Base-by-base conservation (phyloP, 2,888 invertebrate species). In the Ligdia adustata region DNA sequence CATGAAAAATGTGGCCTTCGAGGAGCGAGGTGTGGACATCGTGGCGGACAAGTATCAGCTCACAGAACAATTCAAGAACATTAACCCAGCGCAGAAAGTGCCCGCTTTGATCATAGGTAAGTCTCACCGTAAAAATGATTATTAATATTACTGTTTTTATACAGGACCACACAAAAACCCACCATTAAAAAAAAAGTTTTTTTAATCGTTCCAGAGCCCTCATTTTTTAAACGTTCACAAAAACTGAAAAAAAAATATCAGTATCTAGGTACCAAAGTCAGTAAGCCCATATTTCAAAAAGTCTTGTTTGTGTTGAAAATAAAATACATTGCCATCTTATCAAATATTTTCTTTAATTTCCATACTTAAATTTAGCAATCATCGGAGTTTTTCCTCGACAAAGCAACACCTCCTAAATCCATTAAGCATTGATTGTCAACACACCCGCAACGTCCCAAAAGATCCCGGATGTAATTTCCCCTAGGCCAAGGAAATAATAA, bases 11-110 rank as follows among this genome's bases (percentile, higher is more conserved):
- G 68, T 91, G 2, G 62, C 76, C 0, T 87, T 72, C 54, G 83
- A 82, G 43, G 83, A 90, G 54, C 66, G 66, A 3, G 2, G 60
- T 1, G 69, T 90, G 4, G 87, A 90, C 60, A 84, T 91, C 42
- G 67, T 81, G 9, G 69, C 72, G 28, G 57, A 71, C 9, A 66
- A 63, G 14, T 50, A 61, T 2, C 88, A 90, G 32, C 61, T 72
- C 12, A 77, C 75, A 0, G 75, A 82, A 2, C 58, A 81, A 42
- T 91, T 70, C 51, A 70, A 75, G 12, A 65, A 63, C 14, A 74
- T 91, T 54, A 86, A 87, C 58, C 90, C 90, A 0, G 69, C 85
- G 26, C 85, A 87, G 55, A 89, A 89, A 60, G 86, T 91, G 4
- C 90, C 90, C 0, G 83, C 86, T 0, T 65, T 90, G 9, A 38